A percentile compares a stretch with the other conserved stretches of the same genome.
Evolutionary conservation across 1,140 invertebrate species (phyloP).

Genomic region (Hycleus cichorii): DNA sequence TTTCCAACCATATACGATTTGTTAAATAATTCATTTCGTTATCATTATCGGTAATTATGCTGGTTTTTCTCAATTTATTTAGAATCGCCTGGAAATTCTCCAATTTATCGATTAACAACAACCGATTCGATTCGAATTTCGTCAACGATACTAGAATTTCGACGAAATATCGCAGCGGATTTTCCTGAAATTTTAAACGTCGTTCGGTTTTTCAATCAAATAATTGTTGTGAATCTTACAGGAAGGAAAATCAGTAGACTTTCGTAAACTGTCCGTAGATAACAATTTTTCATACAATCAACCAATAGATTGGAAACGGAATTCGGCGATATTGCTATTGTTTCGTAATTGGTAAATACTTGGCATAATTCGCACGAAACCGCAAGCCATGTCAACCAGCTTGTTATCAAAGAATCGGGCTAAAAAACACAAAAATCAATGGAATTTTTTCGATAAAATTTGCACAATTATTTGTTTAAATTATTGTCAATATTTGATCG

Average conservation of each 20-base stretch:
- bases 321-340: constrained; percentile 34
- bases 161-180: constrained; percentile 48
- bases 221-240: constrained; percentile 41
- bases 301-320: constrained; percentile 46
- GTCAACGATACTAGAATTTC: constrained; percentile 42
- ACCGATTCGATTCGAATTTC: constrained; percentile 28
- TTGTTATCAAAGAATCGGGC: constrained; percentile 54
- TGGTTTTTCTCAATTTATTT: constrained; percentile 26
- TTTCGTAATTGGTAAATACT: constrained; percentile 39
- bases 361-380: constrained; percentile 42
- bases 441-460: too few relatives aligned
- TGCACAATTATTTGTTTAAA: too few relatives aligned
- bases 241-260: constrained; percentile 57
- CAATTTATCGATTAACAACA: constrained; percentile 22
- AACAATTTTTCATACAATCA: constrained; percentile 45
- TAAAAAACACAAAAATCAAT: constrained; percentile 33
- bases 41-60: constrained; percentile 30
- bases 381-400: constrained; percentile 56
- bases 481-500: too few relatives aligned
- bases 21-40: constrained; percentile 34
- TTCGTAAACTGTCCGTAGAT: constrained; percentile 48
- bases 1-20: constrained; percentile 48
- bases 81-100: constrained; percentile 23
- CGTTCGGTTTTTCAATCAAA: background rate
- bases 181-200: constrained; percentile 46